Evolutionary conservation across 2,797 vertebrate species (phyloP), one percentile per base, ranked within the genome.

Genomic region (Lepidocolaptes lacrymiger): DNA sequence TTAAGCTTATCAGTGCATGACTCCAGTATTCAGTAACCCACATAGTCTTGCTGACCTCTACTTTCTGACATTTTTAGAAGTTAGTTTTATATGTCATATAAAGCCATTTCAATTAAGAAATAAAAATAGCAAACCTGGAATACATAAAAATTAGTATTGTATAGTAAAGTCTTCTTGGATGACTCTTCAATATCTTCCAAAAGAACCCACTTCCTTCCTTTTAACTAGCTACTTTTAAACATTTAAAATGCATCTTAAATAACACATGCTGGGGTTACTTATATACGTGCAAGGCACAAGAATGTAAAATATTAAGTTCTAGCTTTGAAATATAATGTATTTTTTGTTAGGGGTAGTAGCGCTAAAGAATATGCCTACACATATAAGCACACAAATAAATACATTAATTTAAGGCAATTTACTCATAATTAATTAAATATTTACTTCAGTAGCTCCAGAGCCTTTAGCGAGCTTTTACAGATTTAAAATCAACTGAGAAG

Each of bases 61-160:
- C 86, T 77, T 89, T 74, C 46, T 88, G 68, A 87, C 66, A 93
- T 94, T 93, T 96, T 86, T 77, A 89, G 44, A 89, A 76, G 55
- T 78, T 48, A 79, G 44, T 72, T 85, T 93, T 91, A 56, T 58
- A 69, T 54, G 62, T 74, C 85, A 91, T 44, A 82, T 23, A 82
- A 73, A 82, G 81, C 71, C 17, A 88, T 59, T 91, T 74, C 55
- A 91, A 74, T 73, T 77, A 66, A 95, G 89, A 91, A 30, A 18
- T 77, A 77, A 44, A 85, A 69, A 55, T 2, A 61, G 48, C 15
- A 69, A 85, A 52, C 11, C 8, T 23, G 36, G 21, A 81, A 76
- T 32, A 72, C 10, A 39, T 72, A 76, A 54, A 75, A 75, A 54
- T 54, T 44, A 10, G 9, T 77, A 36, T 36, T 7, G 43, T 6